Conservation (phyloP, 1,140 invertebrate species). For the Drosophila eugracilis region DNA sequence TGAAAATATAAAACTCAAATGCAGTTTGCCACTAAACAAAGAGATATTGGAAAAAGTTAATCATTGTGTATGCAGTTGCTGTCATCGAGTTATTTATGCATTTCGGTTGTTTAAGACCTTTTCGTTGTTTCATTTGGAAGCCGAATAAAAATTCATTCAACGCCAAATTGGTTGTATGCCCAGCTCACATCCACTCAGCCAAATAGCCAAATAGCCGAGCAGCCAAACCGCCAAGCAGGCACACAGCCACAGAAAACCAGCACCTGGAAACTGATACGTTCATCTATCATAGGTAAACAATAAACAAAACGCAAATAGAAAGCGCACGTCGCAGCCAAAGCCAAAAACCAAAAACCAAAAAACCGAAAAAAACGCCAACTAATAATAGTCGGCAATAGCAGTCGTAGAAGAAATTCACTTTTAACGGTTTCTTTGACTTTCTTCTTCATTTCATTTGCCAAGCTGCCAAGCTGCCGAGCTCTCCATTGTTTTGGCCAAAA, state of each 20-base stretch:
- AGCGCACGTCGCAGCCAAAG: conserved; percentile 73
- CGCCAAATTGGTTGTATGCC: conserved; percentile 53
- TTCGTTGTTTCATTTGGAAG: conserved; percentile 43
- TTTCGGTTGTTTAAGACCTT: conserved; percentile 48
- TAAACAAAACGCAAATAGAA: conserved; percentile 83
- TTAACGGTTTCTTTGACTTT: conserved; percentile 73
- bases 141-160: conserved; percentile 71
- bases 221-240: too few relatives aligned
- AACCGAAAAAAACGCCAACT: conserved; percentile 54
- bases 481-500: conserved; percentile 63
- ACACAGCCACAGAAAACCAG: conserved; percentile 17
- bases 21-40: conserved; percentile 5
- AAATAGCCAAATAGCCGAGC: too few relatives aligned
- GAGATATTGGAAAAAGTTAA: conserved; percentile 23
- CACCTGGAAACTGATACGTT: conserved; percentile 63
- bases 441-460: conserved; percentile 77
- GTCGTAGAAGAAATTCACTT: conserved; percentile 71
- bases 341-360: conserved; percentile 41
- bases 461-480: conserved; percentile 22
- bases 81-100: conserved; percentile 66
- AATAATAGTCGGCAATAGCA: conserved; percentile 69
- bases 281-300: conserved; percentile 82
- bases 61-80: conserved; percentile 57
- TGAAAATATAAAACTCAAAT: too few relatives aligned
- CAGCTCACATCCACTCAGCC: conserved; percentile 33